Base-by-base conservation (phyloP, 2,797 vertebrate genomes). In the Acipenser ruthenus region DNA sequence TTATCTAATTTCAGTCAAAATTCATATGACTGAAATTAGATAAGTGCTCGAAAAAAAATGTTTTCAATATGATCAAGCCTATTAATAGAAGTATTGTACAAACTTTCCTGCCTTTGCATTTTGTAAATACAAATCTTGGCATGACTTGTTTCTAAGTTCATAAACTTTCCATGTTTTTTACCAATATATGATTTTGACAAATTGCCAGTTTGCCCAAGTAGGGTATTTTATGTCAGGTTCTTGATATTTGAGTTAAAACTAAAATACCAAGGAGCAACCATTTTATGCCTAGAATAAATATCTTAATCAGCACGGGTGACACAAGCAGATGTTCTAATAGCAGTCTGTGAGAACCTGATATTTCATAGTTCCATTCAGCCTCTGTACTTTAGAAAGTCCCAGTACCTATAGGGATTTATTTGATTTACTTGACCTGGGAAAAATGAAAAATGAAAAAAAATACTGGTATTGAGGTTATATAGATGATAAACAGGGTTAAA, bases 291-390 rank as follows among this genome's bases (percentile, higher is more conserved):
- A 82, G 75, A 81, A 77, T 77, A 81, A 86, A 81, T 79, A 76
- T 77, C 60, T 70, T 80, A 84, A 83, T 71, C 77, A 82, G 67
- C 78, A 70, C 69, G 71, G 75, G 77, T 74, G 79, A 82, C 67
- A 74, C 81, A 79, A 84, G 72, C 83, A 84, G 83, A 84, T 88
- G 83, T 83, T 81, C 80, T 75, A 70, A 77, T 72, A 72, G 77
- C 71, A 63, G 77, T 74, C 76, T 79, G 77, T 73, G 75, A 83
- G 83, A 80, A 84, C 72, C 63, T 72, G 69, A 23, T 81, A 74
- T 83, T 83, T 77, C 65, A 77, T 69, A 67, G 71, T 70, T 82
- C 75, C 76, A 78, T 68, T 78, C 71, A 68, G 75, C 84, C 82
- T 80, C 73, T 76, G 70, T 70, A 71, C 79, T 73, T 82, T 1